Evolutionary conservation across 2,888 invertebrate species (phyloP).

Genomic region (Hirudinaria manillensis): DNA sequence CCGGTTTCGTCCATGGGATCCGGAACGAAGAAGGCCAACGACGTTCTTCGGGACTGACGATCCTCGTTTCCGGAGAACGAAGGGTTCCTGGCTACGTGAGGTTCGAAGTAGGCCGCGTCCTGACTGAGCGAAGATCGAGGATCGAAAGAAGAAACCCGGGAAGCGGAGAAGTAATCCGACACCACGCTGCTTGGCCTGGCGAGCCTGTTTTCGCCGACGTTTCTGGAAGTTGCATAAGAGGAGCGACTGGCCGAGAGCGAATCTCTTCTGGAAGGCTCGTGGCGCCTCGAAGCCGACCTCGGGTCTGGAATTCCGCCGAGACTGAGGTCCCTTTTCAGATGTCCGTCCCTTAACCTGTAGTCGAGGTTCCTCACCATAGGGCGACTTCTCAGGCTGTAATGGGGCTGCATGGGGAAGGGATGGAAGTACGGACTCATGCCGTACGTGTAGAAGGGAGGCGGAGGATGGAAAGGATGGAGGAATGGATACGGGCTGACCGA

Average conservation of each 20-base stretch:
- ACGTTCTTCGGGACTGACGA: background rate
- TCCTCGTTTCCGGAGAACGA: conserved; percentile 17
- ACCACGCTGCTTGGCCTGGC: conserved; percentile 20
- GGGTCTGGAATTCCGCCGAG: conserved; percentile 24
- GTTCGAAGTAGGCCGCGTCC: background rate
- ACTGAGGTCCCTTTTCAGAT: conserved; percentile 21
- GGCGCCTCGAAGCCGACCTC: conserved; percentile 10
- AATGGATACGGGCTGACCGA: conserved; percentile 16
- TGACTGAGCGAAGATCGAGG: background rate
- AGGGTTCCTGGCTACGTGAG: background rate
- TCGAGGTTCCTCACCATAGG: conserved; percentile 10
- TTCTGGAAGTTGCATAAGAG: background rate
- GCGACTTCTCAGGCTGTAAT: conserved; percentile 10
- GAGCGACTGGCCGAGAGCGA: conserved; percentile 14
- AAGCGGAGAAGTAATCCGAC: conserved; percentile 20
- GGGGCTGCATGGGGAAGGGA: background rate
- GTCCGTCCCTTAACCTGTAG: background rate
- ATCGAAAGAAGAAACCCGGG: background rate
- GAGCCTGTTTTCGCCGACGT: background rate
- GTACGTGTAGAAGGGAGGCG: conserved; percentile 14
- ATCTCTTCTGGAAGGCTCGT: conserved; percentile 14
- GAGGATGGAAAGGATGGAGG: conserved; percentile 20
- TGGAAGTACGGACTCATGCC: conserved; percentile 8
- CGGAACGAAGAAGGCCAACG: background rate
- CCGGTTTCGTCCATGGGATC: background rate